phyloP scores from a whole-genome alignment of 2,888 invertebrate genomes.

The Hipparchia semele region DNA sequence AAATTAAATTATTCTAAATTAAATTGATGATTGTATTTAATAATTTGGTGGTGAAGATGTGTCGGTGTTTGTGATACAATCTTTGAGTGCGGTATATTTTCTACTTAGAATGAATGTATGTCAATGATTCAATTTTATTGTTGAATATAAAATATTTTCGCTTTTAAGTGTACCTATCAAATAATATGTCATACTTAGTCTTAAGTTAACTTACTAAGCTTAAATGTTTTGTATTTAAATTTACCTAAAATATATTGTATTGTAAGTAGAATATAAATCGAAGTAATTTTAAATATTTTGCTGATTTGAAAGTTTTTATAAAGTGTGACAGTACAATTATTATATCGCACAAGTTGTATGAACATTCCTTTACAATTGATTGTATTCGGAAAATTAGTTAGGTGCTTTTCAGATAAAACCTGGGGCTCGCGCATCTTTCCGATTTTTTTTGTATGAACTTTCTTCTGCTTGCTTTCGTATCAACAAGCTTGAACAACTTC shows the following conservation, averaged over 20 bases:
- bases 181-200: conserved; percentile 1
- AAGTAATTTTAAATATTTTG: conserved; percentile 23
- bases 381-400: conserved; percentile 29
- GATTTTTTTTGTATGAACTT: conserved; percentile 16
- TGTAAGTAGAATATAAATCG: conserved; percentile 28
- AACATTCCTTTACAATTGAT: conserved; percentile 36
- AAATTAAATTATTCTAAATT: background rate
- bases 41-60: background rate
- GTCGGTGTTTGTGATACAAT: background rate
- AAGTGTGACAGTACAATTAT: conserved; percentile 26
- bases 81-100: conserved; percentile 28
- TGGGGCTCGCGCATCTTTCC: conserved; percentile 23
- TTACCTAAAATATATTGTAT: background rate
- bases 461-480: background rate
- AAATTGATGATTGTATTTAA: background rate
- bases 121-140: conserved; percentile 7
- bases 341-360: conserved; percentile 34
- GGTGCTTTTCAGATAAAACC: conserved; percentile 30
- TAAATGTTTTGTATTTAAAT: conserved; percentile 32
- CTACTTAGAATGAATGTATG: conserved; percentile 25
- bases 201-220: conserved; percentile 21
- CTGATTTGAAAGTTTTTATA: conserved; percentile 11
- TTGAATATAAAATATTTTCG: conserved; percentile 30
- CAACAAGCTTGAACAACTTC: too few relatives aligned
- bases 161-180: conserved; percentile 19